These are phyloP conservation scores for Borostomias antarcticus DNA, from an alignment of 2,797 vertebrate genomes.

Conservation along the genomic window DNA sequence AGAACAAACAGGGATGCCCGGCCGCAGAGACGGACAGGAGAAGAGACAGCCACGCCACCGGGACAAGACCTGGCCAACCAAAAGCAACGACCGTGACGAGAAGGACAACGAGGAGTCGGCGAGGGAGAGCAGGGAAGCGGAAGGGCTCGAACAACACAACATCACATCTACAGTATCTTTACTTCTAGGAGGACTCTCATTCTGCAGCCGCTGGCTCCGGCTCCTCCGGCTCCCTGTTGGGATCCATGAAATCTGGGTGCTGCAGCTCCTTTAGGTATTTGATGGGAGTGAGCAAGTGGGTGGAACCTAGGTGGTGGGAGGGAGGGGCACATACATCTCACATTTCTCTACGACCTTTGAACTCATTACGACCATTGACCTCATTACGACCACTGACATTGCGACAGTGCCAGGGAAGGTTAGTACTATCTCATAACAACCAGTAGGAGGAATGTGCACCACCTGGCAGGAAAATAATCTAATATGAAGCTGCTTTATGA, in stretches of 20 bases:
- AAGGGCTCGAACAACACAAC: conserved; percentile 24
- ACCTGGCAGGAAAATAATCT: not conserved
- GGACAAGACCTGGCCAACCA: not conserved
- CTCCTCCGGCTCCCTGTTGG: conserved; percentile 85
- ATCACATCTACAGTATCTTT: conserved; percentile 44
- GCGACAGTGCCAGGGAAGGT: too few species aligned
- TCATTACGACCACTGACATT: too few species aligned
- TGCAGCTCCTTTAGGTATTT: conserved; percentile 97
- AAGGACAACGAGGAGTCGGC: not conserved
- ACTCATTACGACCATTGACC: too few species aligned
- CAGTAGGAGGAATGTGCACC: not conserved
- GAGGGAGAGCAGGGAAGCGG: not conserved
- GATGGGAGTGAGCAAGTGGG: conserved; percentile 91
- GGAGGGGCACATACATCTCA: too few species aligned
- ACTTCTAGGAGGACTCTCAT: conserved; percentile 77
- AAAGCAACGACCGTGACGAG: not conserved
- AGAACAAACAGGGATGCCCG: not conserved
- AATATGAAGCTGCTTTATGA: not conserved
- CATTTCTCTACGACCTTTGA: too few species aligned
- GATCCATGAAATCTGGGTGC: conserved; percentile 96
- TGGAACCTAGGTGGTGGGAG: conserved; percentile 88
- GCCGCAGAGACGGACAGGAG: not conserved
- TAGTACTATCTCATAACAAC: too few species aligned
- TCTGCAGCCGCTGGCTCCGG: conserved; percentile 76
- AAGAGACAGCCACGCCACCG: too few species aligned